Percentiles rank a stretch among this genome's conserved stretches.
These are phyloP conservation scores for Rhingia campestris DNA, from an alignment of 2,888 invertebrate species.

Conservation along the genomic window DNA sequence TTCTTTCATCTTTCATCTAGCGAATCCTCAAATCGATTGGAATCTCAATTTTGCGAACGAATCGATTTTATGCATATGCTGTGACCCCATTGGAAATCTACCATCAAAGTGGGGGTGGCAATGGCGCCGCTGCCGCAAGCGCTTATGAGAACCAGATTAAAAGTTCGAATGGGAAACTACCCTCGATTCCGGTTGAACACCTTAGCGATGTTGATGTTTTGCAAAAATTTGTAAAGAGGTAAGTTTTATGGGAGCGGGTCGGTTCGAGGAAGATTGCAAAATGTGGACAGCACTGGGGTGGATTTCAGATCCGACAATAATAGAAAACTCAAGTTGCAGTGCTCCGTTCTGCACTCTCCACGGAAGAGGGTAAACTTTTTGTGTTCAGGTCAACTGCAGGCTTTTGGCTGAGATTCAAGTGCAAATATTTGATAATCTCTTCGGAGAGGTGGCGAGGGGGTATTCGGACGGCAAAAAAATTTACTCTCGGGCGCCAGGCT, in stretches of 20 bases:
- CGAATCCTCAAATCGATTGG: slow-evolving; percentile 80
- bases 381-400: slow-evolving; percentile 58
- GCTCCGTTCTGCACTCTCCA: slow-evolving; percentile 13
- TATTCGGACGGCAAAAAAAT: slow-evolving; percentile 36
- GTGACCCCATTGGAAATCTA: slow-evolving; percentile 82
- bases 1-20: slow-evolving; percentile 75
- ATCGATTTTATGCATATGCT: slow-evolving; percentile 82
- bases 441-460: background rate
- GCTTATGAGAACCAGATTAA: slow-evolving; percentile 69
- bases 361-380: slow-evolving; percentile 42
- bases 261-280: slow-evolving; percentile 14
- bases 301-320: slow-evolving; percentile 43
- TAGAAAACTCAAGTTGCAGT: slow-evolving; percentile 44
- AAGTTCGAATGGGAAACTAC: slow-evolving; percentile 79
- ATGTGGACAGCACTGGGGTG: slow-evolving; percentile 75
- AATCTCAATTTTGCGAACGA: slow-evolving; percentile 80
- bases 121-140: slow-evolving; percentile 32
- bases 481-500: slow-evolving; percentile 39
- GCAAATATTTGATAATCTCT: slow-evolving; percentile 64
- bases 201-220: slow-evolving; percentile 87
- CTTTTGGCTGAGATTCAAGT: slow-evolving; percentile 64
- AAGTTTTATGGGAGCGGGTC: slow-evolving; percentile 65
- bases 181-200: slow-evolving; percentile 82
- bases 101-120: slow-evolving; percentile 75
- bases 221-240: slow-evolving; percentile 92